phyloP scores from a whole-genome alignment of 2,888 invertebrate genomes.

The Scaptomyza polygonia region DNA sequence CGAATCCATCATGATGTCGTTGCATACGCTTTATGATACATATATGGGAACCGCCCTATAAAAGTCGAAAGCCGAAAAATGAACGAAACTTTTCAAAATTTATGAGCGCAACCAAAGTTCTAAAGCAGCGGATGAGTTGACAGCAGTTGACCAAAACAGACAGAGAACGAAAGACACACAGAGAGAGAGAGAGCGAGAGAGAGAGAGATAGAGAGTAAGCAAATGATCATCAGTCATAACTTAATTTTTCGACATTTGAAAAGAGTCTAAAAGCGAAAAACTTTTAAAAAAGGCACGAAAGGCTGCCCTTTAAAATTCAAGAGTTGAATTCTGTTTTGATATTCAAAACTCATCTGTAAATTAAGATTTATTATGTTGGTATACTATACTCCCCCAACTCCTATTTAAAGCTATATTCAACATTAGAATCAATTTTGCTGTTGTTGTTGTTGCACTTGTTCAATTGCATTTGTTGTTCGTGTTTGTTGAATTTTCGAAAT shows the following conservation, averaged over 20 bases:
- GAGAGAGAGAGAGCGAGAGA: constrained; percentile 1
- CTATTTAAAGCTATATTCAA: constrained; percentile 25
- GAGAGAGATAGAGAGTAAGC: background rate
- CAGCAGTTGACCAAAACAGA: constrained; percentile 43
- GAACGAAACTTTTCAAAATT: constrained; percentile 65
- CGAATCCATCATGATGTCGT: constrained; percentile 71
- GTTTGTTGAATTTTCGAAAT: constrained; percentile 25
- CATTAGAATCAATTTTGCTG: constrained; percentile 21
- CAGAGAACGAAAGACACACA: background rate
- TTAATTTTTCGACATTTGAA: constrained; percentile 67
- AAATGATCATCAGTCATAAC: constrained; percentile 71
- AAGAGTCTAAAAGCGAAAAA: constrained; percentile 29
- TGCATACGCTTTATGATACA: constrained; percentile 27
- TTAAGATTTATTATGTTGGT: constrained; percentile 69
- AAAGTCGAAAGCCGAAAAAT: constrained; percentile 28
- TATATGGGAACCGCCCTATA: constrained; percentile 55
- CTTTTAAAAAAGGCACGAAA: constrained; percentile 25
- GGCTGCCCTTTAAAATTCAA: background rate
- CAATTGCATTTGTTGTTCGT: constrained; percentile 52
- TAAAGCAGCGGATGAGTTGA: constrained; percentile 74
- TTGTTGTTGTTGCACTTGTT: constrained; percentile 53
- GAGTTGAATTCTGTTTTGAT: constrained; percentile 62
- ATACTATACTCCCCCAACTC: background rate
- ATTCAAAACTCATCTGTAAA: constrained; percentile 58
- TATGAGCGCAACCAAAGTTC: constrained; percentile 65